Base-by-base conservation (phyloP, 1,140 invertebrate genomes). In the Reticulitermes speratus region DNA sequence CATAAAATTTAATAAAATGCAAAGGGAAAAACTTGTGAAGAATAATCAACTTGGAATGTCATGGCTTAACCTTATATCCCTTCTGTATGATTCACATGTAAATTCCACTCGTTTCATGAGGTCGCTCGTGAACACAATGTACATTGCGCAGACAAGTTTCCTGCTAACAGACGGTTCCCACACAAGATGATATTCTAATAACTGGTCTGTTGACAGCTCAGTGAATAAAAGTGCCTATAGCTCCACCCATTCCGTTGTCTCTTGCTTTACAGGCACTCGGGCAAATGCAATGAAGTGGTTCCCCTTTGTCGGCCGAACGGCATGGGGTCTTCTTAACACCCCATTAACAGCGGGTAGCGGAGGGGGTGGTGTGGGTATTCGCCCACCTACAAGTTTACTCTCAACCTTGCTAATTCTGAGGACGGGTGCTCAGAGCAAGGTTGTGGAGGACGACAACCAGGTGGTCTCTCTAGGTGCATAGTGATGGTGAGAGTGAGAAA, bases 301-400 rank as follows among this genome's bases (percentile, higher is more conserved):
- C 32, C 83, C 38, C n/a, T 84, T 84, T 84, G 83, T 84, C 83
- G 83, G 82, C 0, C 44, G 23, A 25, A 25, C 21, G 83, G 23
- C 44, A 52, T 44, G 83, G 83, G 83, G 83, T 19, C 32, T 23
- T 44, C 83, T 84, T 84, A 84, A 84, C 83, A 84, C 83, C 83
- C 83, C 83, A 84, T 84, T 84, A 84, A 75, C 65, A 75, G 65
- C 83, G 48, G 83, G 48, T 52, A 45, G 83, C 44, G 32, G 3
- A 3, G 83, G 44, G 38, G 48, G 82, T 44, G 44, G 23, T 7
- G 16, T 38, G 82, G 44, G 14, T 44, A 82, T n/a, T 14, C 82
- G 44, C 82, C 44, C 32, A 82, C 32, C 32, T 38, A 44, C 82
- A 82, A 21, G 12, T 44, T 82, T 21, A n/a, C 82, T 44, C 32